Evolutionary conservation across 2,888 invertebrate genomes (phyloP).

Genomic region (Troides helena): DNA sequence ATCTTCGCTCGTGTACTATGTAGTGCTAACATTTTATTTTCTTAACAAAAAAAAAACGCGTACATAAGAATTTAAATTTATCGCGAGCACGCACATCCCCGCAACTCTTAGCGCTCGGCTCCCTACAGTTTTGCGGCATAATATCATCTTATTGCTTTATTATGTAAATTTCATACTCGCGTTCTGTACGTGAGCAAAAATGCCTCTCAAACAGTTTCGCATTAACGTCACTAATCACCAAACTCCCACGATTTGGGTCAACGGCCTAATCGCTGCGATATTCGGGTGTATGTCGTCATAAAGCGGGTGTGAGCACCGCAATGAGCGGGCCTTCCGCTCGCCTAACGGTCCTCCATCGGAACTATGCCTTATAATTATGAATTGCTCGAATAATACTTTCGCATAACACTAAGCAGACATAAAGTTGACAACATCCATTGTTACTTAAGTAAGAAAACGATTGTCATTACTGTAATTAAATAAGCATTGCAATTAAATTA

Average conservation of each 20-base stretch:
- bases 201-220: conserved; percentile 3
- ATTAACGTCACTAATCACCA: conserved; percentile 18
- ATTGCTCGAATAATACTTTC: conserved; percentile 10
- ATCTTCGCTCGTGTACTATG: too few relatives aligned
- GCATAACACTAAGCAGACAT: not conserved
- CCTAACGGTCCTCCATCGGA: conserved; percentile 37
- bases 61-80: not conserved
- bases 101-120: conserved; percentile 6
- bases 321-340: conserved; percentile 45
- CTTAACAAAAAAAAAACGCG: conserved; percentile 1
- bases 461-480: not conserved
- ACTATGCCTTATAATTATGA: conserved; percentile 4
- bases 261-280: conserved; percentile 15
- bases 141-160: conserved; percentile 20
- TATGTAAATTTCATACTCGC: conserved; percentile 22
- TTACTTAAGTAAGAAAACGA: not conserved
- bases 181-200: conserved; percentile 12
- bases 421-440: not conserved
- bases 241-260: conserved; percentile 18
- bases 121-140: conserved; percentile 5
- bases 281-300: conserved; percentile 17
- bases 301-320: conserved; percentile 33
- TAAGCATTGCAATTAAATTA: not conserved
- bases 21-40: too few relatives aligned
- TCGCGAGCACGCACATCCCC: conserved; percentile 11